These are phyloP conservation scores for Heteractis magnifica DNA, from an alignment of 92 coral and sea anemone species.

Conservation along the genomic window DNA sequence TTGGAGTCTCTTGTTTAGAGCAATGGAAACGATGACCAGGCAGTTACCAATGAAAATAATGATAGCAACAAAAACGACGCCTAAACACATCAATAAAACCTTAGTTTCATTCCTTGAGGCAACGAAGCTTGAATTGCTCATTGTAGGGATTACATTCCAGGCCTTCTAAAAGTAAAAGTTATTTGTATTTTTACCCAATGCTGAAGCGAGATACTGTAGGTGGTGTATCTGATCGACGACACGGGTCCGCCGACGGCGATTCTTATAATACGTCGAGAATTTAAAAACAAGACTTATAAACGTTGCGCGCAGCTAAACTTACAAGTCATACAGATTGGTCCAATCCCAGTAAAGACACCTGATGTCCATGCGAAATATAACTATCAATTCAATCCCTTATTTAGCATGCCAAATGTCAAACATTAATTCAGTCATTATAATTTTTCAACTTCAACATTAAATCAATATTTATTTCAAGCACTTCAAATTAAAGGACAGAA, in stretches of 20 bases:
- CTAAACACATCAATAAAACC: slow-evolving; percentile 48
- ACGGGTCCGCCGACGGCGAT: not conserved
- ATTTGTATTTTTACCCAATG: not conserved
- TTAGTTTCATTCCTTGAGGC: not conserved
- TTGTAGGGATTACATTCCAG: not conserved
- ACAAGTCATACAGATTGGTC: not conserved
- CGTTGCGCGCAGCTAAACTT: not conserved
- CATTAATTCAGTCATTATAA: not conserved
- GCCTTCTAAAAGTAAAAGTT: not conserved
- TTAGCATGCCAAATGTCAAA: not conserved
- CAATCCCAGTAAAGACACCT: not conserved
- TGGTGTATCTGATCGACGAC: not conserved
- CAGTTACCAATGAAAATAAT: slow-evolving; percentile 82
- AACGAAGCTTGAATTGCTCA: not conserved
- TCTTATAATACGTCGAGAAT: not conserved
- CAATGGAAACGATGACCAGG: slow-evolving; percentile 74
- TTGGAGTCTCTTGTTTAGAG: slow-evolving; percentile 77
- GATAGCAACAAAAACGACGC: slow-evolving; percentile 54
- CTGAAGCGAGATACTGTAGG: not conserved
- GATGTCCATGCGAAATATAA: not conserved
- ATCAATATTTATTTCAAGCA: not conserved
- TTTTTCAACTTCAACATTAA: not conserved
- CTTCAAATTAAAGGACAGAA: no score
- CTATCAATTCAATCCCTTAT: slow-evolving; percentile 2
- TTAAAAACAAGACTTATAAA: not conserved